Evolutionary conservation across 2,888 invertebrate species (phyloP), one percentile per base, ranked within the genome.

Genomic region (Liodrosophila aerea): DNA sequence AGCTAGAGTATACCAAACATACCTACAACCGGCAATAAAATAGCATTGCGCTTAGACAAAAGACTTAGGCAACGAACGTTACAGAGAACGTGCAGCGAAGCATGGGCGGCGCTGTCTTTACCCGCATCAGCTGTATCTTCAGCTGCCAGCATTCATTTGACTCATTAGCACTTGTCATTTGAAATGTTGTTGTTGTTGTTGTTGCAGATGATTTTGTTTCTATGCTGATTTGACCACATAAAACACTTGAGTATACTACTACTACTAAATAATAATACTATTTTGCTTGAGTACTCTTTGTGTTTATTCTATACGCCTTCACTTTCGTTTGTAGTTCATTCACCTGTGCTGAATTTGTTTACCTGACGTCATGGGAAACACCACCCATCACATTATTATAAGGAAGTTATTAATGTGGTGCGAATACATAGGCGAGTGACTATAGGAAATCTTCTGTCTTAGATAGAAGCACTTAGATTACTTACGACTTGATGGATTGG

Each of bases 21-120:
- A 1, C 12, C 31, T 7, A 30, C 9, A 31, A 29, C n/a, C 36
- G 1, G 7, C 12, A 47, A 53, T 11, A 13, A 47, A 53, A 58
- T 30, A 27, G 45, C 36, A 57, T 39, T 33, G n/a, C 16, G 45
- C 45, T 34, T 41, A 67, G 43, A 76, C 67, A 78, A 82, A 84
- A 69, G 85, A 81, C 82, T 81, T 85, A 57, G 53, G 56, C 78
- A 68, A 70, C 78, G 47, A 85, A 76, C 85, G 62, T 56, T 57
- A 30, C 49, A 53, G 37, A 59, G 60, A 78, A 83, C 84, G 81
- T 72, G 81, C 81, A 84, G 33, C 66, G 64, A 61, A 75, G 67
- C 80, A 77, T 67, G 49, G 62, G 56, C 47, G 36, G 7, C 40
- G 64, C 31, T 58, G 41, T 46, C 64, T 53, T 60, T 50, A 64